These are phyloP conservation scores for Speoplatyrhinus poulsoni DNA, from an alignment of 2,113 vertebrate genomes.

Conservation along the genomic window DNA sequence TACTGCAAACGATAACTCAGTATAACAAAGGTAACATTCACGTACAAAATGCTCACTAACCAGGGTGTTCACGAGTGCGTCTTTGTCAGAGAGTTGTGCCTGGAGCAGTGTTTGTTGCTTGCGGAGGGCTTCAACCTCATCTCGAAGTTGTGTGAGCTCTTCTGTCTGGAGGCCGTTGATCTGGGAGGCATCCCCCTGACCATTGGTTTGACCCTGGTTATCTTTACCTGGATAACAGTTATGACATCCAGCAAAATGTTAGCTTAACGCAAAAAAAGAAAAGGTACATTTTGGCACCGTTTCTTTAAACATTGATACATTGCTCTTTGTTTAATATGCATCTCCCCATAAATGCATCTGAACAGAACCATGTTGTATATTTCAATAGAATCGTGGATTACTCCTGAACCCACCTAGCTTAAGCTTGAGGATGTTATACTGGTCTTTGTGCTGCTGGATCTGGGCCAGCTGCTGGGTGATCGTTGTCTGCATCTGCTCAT, in stretches of 20 bases:
- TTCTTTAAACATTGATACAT: no score
- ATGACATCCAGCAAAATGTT: background rate
- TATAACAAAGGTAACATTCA: background rate
- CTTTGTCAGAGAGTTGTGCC: slow-evolving; percentile 84
- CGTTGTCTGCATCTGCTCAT: slow-evolving; percentile 85
- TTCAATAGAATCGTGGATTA: background rate
- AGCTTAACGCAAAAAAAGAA: no score
- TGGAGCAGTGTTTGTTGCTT: slow-evolving; percentile 80
- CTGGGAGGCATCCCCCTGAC: slow-evolving; percentile 75
- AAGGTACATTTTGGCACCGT: no score
- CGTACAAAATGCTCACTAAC: slow-evolving; percentile 67
- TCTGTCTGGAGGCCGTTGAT: slow-evolving; percentile 90
- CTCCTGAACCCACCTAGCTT: slow-evolving; percentile 82
- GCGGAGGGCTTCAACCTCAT: slow-evolving; percentile 87
- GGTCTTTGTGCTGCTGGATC: slow-evolving; percentile 98
- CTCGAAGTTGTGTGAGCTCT: slow-evolving; percentile 81
- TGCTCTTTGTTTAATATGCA: no score
- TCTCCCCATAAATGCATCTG: background rate
- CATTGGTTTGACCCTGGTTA: slow-evolving; percentile 81
- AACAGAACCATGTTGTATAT: background rate
- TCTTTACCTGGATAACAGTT: slow-evolving; percentile 69
- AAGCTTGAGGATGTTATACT: slow-evolving; percentile 95
- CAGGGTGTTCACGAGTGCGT: slow-evolving; percentile 81
- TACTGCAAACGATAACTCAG: background rate
- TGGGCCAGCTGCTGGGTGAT: slow-evolving; percentile 88